Base-by-base conservation (phyloP, 2,888 invertebrate genomes). In the Dendrolimus pini region DNA sequence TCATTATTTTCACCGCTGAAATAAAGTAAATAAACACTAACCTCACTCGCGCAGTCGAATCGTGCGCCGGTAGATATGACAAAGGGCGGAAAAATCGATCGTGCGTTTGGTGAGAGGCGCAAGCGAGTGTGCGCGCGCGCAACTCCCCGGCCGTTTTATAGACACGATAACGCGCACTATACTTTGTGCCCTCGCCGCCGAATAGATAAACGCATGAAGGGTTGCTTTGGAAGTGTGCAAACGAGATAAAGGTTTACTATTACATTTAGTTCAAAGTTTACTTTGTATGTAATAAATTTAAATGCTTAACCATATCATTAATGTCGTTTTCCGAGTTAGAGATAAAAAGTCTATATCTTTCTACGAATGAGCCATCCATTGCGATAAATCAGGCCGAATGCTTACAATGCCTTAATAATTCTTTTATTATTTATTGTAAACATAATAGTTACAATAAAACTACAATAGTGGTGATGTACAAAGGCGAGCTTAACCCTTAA, bases 111-210 rank as follows among this genome's bases (percentile, higher is more conserved):
- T 68, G 78, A 78, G 78, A 74, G 75, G 76, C 65, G 76, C 71
- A 60, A 75, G 75, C 85, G 79, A 87, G 78, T 87, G 89, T 83
- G 89, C 85, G 89, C 86, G 80, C 85, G 89, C 88, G 88, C 89
- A 75, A 41, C 64, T 64, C 54, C 60, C 57, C 74, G 61, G 66
- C 71, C 60, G 75, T 87, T 89, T 75, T 89, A 89, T 89, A 88
- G 69, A 76, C 76, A 71, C 75, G 88, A 85, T 85, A 87, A 85
- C 76, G 70, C 77, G 71, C 65, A 66, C 60, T 63, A 63, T 68
- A 69, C 74, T 76, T 75, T 77, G 75, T 76, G 65, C 68, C 68
- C 56, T 61, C 62, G 58, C 62, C 60, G 61, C 61, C 47, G 41
- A 47, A 7, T 41, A 53, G 58, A 58, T 58, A 54, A 58, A 56